A percentile compares a stretch with the other conserved stretches of the same genome.
Conservation (phyloP, 92 coral and sea anemone genomes). For the Hydrozoanthus gracilis region DNA sequence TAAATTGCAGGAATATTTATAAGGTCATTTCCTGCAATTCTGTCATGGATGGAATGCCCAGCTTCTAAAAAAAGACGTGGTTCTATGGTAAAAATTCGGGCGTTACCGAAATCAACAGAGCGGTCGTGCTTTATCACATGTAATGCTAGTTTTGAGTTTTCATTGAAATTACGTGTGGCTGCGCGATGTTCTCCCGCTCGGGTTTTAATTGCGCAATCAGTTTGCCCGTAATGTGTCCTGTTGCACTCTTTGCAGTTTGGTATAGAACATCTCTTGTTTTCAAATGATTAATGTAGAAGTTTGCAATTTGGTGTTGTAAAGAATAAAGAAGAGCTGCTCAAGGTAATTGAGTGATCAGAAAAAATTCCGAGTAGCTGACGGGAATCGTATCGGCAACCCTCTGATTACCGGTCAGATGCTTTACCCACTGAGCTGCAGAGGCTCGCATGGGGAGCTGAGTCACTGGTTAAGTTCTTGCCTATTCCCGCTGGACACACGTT, state of each 20-base stretch:
- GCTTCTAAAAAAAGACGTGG: neutral
- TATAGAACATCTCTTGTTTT: neutral
- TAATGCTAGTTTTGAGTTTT: neutral
- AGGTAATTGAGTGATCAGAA: no score
- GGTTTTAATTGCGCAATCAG: conserved; percentile 4
- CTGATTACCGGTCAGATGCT: no score
- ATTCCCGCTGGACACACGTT: no score
- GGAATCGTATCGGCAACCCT: no score
- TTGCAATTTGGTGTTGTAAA: no score
- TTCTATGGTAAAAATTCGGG: neutral
- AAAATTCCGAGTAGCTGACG: no score
- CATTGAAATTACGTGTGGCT: neutral
- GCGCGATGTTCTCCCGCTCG: neutral
- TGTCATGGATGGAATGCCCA: neutral
- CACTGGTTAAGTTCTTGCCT: no score
- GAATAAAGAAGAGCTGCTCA: no score
- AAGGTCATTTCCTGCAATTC: neutral
- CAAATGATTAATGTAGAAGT: no score
- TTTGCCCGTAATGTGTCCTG: neutral
- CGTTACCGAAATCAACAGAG: neutral
- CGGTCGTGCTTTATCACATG: neutral
- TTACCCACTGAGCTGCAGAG: no score
- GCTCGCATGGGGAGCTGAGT: no score
- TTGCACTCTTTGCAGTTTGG: neutral
- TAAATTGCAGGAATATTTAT: neutral